Conservation (phyloP, 2,888 invertebrate genomes). For the Tiphia femorata region DNA sequence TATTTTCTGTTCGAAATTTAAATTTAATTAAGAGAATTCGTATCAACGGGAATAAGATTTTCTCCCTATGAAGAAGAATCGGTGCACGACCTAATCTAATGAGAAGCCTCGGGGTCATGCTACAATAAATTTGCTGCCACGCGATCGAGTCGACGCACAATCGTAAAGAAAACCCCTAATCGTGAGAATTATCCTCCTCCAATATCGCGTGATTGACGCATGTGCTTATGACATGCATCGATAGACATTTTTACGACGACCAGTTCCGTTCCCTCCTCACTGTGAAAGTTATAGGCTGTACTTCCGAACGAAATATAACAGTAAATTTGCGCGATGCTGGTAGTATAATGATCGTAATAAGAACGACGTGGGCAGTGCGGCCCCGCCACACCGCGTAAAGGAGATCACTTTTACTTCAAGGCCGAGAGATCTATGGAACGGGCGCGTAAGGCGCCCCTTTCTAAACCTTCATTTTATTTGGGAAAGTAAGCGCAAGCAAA, state of each 20-base stretch:
- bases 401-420: slow-evolving; percentile 63
- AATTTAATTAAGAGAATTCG: too few species aligned
- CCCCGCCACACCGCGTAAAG: slow-evolving; percentile 20
- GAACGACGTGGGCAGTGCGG: not conserved
- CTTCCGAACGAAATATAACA: slow-evolving; percentile 15
- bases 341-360: slow-evolving; percentile 12
- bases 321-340: not conserved
- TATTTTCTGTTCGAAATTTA: too few species aligned
- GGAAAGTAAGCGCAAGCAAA: slow-evolving; percentile 51
- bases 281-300: slow-evolving; percentile 39
- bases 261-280: slow-evolving; percentile 7
- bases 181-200: too few species aligned
- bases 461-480: slow-evolving; percentile 63
- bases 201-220: not conserved
- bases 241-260: not conserved
- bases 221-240: not conserved
- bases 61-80: too few species aligned
- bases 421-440: too few species aligned
- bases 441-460: slow-evolving; percentile 52
- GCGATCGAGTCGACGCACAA: too few species aligned
- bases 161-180: not conserved
- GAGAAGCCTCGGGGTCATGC: too few species aligned
- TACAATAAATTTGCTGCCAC: too few species aligned
- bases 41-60: too few species aligned
- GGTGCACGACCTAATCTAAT: too few species aligned